Conservation (phyloP, 2,797 vertebrate species). For the Cirrhinus molitorella region DNA sequence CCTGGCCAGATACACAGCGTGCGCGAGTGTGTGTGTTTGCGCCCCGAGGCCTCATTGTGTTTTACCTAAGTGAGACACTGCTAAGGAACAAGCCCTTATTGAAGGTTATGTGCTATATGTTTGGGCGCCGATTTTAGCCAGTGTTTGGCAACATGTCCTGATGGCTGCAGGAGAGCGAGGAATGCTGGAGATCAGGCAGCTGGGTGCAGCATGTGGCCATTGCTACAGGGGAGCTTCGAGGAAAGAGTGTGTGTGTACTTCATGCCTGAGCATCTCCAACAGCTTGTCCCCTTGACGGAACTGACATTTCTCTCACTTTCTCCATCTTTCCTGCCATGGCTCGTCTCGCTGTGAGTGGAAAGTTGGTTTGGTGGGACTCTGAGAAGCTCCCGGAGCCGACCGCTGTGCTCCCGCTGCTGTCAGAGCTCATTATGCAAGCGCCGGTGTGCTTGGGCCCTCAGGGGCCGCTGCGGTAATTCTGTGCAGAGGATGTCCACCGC, state of each 20-base stretch:
- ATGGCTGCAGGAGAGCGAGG: slow-evolving; percentile 38
- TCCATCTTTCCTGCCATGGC: slow-evolving; percentile 35
- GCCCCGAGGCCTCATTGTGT: slow-evolving; percentile 37
- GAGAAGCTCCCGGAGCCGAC: slow-evolving; percentile 17
- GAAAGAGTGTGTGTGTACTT: slow-evolving; percentile 38
- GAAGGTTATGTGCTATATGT: slow-evolving; percentile 11
- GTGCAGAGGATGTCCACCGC: background rate
- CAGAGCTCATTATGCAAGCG: slow-evolving; percentile 43
- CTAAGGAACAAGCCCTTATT: slow-evolving; percentile 15
- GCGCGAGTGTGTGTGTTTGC: background rate
- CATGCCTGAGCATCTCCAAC: slow-evolving; percentile 23
- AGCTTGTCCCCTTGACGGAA: slow-evolving; percentile 38
- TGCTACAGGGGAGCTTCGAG: slow-evolving; percentile 48
- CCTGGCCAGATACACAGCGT: background rate
- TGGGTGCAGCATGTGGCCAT: slow-evolving; percentile 53
- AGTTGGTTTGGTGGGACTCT: slow-evolving; percentile 23
- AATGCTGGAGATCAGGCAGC: slow-evolving; percentile 43
- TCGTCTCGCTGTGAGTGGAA: slow-evolving; percentile 39
- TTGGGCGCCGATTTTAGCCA: slow-evolving; percentile 12
- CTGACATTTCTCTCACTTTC: slow-evolving; percentile 36
- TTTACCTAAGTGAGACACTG: slow-evolving; percentile 1
- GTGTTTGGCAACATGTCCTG: slow-evolving; percentile 28
- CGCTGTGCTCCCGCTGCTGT: slow-evolving; percentile 35
- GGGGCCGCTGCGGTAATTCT: slow-evolving; percentile 33
- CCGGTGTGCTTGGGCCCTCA: slow-evolving; percentile 34